phyloP scores from a whole-genome alignment of 2,797 vertebrate species.

The Tragopan temminckii region DNA sequence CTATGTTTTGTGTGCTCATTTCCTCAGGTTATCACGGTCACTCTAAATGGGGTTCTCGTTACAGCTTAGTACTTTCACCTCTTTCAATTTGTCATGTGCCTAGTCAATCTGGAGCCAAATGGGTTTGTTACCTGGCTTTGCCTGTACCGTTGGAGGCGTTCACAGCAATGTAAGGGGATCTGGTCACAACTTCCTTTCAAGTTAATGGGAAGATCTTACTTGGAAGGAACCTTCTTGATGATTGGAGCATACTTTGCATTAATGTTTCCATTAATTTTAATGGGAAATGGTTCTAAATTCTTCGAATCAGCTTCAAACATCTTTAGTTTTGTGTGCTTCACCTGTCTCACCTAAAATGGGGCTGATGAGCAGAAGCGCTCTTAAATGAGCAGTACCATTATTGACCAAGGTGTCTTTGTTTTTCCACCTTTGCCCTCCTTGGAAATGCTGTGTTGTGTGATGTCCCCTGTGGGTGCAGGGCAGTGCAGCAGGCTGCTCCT shows the following conservation, averaged over 20 bases:
- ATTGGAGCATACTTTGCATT: slow-evolving; percentile 65
- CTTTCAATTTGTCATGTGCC: slow-evolving; percentile 24
- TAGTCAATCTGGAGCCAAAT: slow-evolving; percentile 47
- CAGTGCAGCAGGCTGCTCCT: neutral
- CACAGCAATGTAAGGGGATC: slow-evolving; percentile 52
- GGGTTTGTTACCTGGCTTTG: slow-evolving; percentile 54
- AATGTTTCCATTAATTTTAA: slow-evolving; percentile 67
- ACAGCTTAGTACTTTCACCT: slow-evolving; percentile 42
- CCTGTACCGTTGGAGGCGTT: neutral
- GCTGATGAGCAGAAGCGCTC: neutral
- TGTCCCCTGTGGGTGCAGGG: neutral
- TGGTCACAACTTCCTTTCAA: slow-evolving; percentile 63
- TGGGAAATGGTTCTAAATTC: slow-evolving; percentile 38
- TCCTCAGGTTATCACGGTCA: slow-evolving; percentile 9
- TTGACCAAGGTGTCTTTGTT: neutral
- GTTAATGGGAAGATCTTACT: slow-evolving; percentile 68
- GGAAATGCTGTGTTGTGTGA: too few species aligned
- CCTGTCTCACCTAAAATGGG: slow-evolving; percentile 7
- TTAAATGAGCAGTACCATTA: slow-evolving; percentile 12
- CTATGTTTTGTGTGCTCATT: neutral
- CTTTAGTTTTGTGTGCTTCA: slow-evolving; percentile 51
- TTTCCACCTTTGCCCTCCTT: too few species aligned
- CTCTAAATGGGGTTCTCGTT: neutral
- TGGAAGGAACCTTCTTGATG: slow-evolving; percentile 54
- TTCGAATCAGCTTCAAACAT: slow-evolving; percentile 42